These are phyloP conservation scores for Cheilosia impressa DNA, from an alignment of 2,888 invertebrate genomes.

Conservation along the genomic window DNA sequence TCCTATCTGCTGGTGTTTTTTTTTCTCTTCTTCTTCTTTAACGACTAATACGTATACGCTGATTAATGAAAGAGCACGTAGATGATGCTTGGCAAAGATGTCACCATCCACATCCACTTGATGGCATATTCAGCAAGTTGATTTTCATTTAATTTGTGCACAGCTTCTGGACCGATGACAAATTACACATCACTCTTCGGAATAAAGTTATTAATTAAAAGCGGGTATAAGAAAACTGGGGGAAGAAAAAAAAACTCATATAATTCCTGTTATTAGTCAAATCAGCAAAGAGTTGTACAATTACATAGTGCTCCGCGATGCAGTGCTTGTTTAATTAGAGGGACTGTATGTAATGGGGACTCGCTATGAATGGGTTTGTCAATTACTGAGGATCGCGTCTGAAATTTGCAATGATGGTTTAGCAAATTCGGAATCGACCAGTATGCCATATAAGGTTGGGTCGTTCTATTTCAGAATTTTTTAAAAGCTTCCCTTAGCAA, in stretches of 20 bases:
- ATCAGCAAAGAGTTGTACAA: conserved; percentile 12
- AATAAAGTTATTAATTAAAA: conserved; percentile 55
- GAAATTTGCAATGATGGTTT: no score
- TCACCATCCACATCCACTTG: conserved; percentile 68
- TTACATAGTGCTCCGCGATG: conserved; percentile 9
- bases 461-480: no score
- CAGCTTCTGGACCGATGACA: conserved; percentile 64
- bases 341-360: not conserved
- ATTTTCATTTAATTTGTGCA: conserved; percentile 69
- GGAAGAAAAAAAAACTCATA: not conserved
- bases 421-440: no score
- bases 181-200: conserved; percentile 51
- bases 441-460: no score
- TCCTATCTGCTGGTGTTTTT: not conserved
- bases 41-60: conserved; percentile 49
- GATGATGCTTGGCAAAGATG: conserved; percentile 71
- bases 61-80: conserved; percentile 75
- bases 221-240: no score
- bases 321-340: conserved; percentile 18
- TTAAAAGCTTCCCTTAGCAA: no score
- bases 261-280: conserved; percentile 27
- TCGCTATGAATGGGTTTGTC: not conserved
- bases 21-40: conserved; percentile 24
- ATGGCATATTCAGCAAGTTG: conserved; percentile 57
- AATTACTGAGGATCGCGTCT: not conserved